These are phyloP conservation scores for Catostomus latipinnis DNA, from an alignment of 2,797 vertebrate genomes.

Conservation along the genomic window DNA sequence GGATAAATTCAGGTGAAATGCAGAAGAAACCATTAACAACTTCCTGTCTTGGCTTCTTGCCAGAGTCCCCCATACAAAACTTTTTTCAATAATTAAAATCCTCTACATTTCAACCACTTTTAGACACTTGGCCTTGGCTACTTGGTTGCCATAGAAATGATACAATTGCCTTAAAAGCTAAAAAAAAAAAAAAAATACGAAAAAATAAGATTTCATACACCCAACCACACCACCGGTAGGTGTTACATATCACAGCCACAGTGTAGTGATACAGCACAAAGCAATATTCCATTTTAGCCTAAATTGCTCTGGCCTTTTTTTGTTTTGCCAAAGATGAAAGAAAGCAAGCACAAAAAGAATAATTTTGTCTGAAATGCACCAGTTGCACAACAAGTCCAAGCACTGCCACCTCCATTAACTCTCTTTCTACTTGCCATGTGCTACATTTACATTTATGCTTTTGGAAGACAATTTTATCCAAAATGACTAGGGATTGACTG, in stretches of 20 bases:
- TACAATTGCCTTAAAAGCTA: conserved; percentile 30
- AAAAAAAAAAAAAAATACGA: background rate
- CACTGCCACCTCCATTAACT: background rate
- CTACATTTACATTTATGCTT: too few relatives aligned
- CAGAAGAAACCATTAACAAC: conserved; percentile 52
- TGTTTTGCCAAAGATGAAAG: conserved; percentile 4
- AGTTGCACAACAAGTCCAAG: conserved; percentile 52
- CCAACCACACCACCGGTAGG: background rate
- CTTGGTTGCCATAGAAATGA: conserved; percentile 46
- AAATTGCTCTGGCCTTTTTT: background rate
- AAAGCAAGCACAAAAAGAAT: conserved; percentile 24
- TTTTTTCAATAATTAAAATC: conserved; percentile 44
- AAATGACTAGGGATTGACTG: too few relatives aligned
- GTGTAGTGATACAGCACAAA: background rate
- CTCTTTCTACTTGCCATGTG: background rate
- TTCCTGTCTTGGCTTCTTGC: conserved; percentile 46
- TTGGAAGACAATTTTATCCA: too few relatives aligned
- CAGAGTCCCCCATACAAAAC: background rate
- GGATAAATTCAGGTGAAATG: conserved; percentile 54
- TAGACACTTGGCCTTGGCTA: conserved; percentile 36
- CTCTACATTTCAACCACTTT: conserved; percentile 45
- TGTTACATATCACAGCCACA: background rate
- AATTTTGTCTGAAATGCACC: conserved; percentile 44
- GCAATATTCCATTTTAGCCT: background rate
- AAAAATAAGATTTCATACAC: conserved; percentile 23